phyloP scores from a whole-genome alignment of 2,113 vertebrate species.

The Macquaria australasica region DNA sequence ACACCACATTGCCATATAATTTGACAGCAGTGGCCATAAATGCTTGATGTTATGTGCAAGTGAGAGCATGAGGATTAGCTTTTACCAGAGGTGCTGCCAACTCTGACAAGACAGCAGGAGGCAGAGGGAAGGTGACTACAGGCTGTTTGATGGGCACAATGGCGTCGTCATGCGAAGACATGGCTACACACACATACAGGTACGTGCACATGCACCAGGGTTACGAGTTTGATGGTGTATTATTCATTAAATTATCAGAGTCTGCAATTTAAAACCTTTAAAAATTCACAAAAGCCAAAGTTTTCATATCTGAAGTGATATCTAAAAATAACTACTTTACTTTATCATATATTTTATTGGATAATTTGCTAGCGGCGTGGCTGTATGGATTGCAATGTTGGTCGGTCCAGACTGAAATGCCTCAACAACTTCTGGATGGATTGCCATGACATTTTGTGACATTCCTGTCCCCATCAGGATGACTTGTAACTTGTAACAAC shows the following conservation, averaged over 20 bases:
- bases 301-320: too few species aligned
- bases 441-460: neutral
- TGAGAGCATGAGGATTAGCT: slow-evolving; percentile 74
- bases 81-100: slow-evolving; percentile 77
- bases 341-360: too few species aligned
- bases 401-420: too few species aligned
- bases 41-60: slow-evolving; percentile 73
- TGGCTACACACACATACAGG: neutral
- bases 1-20: slow-evolving; percentile 44
- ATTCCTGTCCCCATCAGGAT: neutral
- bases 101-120: slow-evolving; percentile 67
- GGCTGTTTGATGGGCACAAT: neutral
- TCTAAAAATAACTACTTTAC: too few species aligned
- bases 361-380: too few species aligned
- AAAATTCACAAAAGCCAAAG: neutral
- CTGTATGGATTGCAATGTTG: too few species aligned
- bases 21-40: slow-evolving; percentile 69
- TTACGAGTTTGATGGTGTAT: neutral
- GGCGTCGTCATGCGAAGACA: slow-evolving; percentile 1
- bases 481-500: neutral
- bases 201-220: neutral
- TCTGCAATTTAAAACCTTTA: neutral
- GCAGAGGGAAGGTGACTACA: slow-evolving; percentile 26
- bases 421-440: neutral
- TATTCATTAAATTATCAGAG: neutral